Conservation (phyloP, 2,888 invertebrate genomes). For the Orthosia incerta region DNA sequence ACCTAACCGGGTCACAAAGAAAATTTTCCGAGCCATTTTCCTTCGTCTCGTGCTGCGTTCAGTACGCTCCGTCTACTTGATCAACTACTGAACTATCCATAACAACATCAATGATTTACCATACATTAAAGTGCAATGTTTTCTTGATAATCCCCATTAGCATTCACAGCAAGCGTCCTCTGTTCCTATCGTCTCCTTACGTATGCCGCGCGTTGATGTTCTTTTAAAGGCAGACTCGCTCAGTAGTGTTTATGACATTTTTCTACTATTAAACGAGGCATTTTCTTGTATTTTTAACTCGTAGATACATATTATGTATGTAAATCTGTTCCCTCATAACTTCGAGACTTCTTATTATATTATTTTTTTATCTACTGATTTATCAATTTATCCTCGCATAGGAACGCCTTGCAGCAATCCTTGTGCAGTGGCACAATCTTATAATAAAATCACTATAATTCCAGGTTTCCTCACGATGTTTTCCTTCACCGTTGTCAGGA, state of each 20-base stretch:
- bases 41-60: slow-evolving; percentile 16
- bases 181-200: slow-evolving; percentile 34
- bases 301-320: no score
- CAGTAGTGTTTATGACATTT: slow-evolving; percentile 1
- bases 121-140: slow-evolving; percentile 34
- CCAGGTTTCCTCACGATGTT: no score
- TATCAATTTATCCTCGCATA: no score
- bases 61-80: slow-evolving; percentile 7
- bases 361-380: no score
- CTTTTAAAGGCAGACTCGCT: slow-evolving; percentile 64
- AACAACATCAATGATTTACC: slow-evolving; percentile 14
- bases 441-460: no score
- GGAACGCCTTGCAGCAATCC: no score
- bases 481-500: no score
- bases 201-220: slow-evolving; percentile 82
- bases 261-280: neutral
- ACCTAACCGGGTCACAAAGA: neutral
- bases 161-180: slow-evolving; percentile 34
- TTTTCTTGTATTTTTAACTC: neutral
- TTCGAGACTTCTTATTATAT: no score
- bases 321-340: no score
- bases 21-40: slow-evolving; percentile 12
- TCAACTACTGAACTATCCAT: slow-evolving; percentile 7
- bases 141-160: slow-evolving; percentile 46
- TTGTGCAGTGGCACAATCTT: no score